These are phyloP conservation scores for Colinus virginianus DNA, from an alignment of 2,113 vertebrate genomes.

Conservation along the genomic window DNA sequence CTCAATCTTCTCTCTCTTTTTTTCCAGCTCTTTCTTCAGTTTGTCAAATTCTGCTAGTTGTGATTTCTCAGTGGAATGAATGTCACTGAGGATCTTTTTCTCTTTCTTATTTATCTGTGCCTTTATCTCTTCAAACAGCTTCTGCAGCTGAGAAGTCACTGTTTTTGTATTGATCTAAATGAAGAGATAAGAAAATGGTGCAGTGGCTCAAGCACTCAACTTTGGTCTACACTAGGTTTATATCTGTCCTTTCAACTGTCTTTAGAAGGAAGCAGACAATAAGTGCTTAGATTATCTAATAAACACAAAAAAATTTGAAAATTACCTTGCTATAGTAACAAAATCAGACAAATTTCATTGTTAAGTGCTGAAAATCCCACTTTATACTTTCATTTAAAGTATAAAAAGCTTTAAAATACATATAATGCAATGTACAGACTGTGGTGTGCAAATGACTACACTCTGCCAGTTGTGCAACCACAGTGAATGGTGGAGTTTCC, in stretches of 20 bases:
- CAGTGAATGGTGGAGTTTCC: not conserved
- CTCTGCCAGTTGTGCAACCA: not conserved
- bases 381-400: not conserved
- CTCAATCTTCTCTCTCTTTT: not conserved
- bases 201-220: not conserved
- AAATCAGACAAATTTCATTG: not conserved
- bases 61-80: not conserved
- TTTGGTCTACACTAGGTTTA: not conserved
- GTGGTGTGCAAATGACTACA: not conserved
- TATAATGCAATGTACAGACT: not conserved
- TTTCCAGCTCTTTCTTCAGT: not conserved
- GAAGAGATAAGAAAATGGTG: not conserved
- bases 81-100: not conserved
- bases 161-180: not conserved
- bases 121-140: not conserved
- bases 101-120: not conserved
- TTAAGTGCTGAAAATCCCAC: not conserved
- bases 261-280: not conserved
- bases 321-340: not conserved
- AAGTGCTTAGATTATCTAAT: not conserved
- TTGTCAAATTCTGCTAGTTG: not conserved
- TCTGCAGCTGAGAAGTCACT: not conserved
- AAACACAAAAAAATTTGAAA: not conserved
- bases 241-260: not conserved
- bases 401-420: not conserved